A percentile compares a stretch with the other conserved stretches of the same genome.
Evolutionary conservation across 2,888 invertebrate genomes (phyloP).

Genomic region (Ophonus ardosiacus): DNA sequence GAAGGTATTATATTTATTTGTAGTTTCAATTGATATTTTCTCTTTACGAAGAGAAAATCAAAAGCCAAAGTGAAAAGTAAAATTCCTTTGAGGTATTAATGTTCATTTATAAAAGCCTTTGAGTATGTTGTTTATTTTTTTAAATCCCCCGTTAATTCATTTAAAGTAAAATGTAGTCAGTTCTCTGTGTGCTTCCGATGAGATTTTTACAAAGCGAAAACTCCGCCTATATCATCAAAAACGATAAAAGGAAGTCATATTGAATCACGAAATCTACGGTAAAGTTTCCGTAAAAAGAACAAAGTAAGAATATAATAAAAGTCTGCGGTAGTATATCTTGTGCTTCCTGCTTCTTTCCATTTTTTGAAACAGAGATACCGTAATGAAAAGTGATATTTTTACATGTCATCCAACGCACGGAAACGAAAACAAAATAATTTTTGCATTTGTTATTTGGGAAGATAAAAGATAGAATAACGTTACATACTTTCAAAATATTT

Average conservation of each 20-base stretch:
- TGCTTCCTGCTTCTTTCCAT: not conserved
- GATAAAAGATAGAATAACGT: not conserved
- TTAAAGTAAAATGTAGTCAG: not conserved
- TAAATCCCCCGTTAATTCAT: not conserved
- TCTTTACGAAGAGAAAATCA: too few species aligned
- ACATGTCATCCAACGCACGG: not conserved
- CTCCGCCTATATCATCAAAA: constrained; percentile 12
- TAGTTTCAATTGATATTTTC: too few species aligned
- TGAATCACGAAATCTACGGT: constrained; percentile 44
- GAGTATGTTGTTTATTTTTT: too few species aligned
- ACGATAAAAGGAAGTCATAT: constrained; percentile 51
- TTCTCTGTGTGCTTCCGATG: not conserved
- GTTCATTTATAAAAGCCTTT: too few species aligned
- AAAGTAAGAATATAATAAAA: constrained; percentile 32
- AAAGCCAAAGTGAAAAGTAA: too few species aligned
- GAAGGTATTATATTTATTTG: too few species aligned
- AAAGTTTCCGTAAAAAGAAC: constrained; percentile 28
- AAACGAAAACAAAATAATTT: not conserved
- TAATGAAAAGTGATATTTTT: not conserved
- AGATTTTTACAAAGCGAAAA: not conserved
- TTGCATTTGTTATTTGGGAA: not conserved
- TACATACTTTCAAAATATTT: too few species aligned
- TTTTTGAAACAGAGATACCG: not conserved
- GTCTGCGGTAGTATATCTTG: constrained; percentile 3
- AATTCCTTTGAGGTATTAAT: too few species aligned